Percentiles rank a stretch among this genome's conserved stretches.
Conservation (phyloP, 1,140 invertebrate genomes). For the Tyrophagus putrescentiae region DNA sequence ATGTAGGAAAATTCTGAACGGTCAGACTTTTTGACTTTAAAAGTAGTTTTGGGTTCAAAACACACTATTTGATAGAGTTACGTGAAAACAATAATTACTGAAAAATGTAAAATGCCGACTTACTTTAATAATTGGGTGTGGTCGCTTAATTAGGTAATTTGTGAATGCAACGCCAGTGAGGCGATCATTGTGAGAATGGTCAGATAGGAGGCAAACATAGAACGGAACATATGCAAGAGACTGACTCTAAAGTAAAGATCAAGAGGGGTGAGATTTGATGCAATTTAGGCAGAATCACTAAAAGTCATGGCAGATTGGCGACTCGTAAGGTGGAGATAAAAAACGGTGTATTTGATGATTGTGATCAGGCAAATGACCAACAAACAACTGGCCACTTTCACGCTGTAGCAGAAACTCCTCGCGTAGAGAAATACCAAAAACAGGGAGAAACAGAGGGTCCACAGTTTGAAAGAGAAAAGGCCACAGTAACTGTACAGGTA, state of each 20-base stretch:
- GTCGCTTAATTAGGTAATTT: too few species aligned
- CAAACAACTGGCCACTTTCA: constrained; percentile 30
- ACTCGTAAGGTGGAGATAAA: background rate
- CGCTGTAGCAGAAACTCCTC: constrained; percentile 59
- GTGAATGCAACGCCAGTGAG: constrained; percentile 53
- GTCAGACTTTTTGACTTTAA: too few species aligned
- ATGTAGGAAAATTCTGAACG: too few species aligned
- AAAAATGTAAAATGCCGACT: too few species aligned
- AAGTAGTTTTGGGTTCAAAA: too few species aligned
- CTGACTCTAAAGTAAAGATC: constrained; percentile 70
- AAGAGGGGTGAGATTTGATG: too few species aligned
- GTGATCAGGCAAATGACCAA: constrained; percentile 7
- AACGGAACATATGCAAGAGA: constrained; percentile 47
- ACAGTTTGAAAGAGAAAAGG: constrained; percentile 58
- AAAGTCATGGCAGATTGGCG: background rate
- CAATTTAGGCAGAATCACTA: background rate
- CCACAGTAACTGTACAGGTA: constrained; percentile 55
- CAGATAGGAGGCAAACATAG: constrained; percentile 46
- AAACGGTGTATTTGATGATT: constrained; percentile 8
- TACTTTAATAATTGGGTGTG: too few species aligned
- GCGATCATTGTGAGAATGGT: constrained; percentile 49
- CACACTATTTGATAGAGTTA: too few species aligned
- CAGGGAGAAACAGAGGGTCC: constrained; percentile 63
- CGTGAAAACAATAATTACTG: too few species aligned
- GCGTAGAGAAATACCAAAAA: constrained; percentile 63